A percentile compares a stretch with the other conserved stretches of the same genome.
phyloP scores from a whole-genome alignment of 2,797 vertebrate genomes.

The Poliocrania exsul region DNA sequence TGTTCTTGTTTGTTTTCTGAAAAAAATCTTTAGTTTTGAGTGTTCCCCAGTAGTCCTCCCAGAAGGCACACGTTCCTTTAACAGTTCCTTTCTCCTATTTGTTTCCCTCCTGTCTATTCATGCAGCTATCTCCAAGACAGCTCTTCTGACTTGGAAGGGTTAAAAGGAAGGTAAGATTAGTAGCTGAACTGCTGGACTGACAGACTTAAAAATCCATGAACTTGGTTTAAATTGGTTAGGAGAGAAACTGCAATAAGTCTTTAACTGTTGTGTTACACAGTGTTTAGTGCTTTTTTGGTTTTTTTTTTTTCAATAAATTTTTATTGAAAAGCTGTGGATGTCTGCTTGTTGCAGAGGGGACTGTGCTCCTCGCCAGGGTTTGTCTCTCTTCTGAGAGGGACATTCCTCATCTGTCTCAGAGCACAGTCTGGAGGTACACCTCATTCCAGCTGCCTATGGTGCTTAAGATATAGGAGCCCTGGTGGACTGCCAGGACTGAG shows the following conservation, averaged over 20 bases:
- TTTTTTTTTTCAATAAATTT: background rate
- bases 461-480: background rate
- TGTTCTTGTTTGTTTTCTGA: background rate
- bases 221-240: background rate
- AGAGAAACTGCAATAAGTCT: background rate
- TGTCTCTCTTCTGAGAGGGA: background rate
- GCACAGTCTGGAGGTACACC: background rate
- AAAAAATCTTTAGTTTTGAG: background rate
- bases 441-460: accelerated
- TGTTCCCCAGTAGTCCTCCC: background rate
- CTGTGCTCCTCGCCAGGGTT: background rate
- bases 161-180: background rate
- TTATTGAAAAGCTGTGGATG: background rate
- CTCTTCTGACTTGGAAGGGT: background rate
- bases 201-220: background rate
- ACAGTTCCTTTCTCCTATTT: background rate
- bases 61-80: background rate
- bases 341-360: background rate
- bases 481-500: background rate
- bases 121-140: background rate
- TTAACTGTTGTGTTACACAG: background rate
- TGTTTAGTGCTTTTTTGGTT: background rate
- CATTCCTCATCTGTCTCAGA: background rate
- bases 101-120: background rate
- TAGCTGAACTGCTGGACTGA: background rate